Conservation (phyloP, 1,140 invertebrate species). For the Drosophila bocqueti region DNA sequence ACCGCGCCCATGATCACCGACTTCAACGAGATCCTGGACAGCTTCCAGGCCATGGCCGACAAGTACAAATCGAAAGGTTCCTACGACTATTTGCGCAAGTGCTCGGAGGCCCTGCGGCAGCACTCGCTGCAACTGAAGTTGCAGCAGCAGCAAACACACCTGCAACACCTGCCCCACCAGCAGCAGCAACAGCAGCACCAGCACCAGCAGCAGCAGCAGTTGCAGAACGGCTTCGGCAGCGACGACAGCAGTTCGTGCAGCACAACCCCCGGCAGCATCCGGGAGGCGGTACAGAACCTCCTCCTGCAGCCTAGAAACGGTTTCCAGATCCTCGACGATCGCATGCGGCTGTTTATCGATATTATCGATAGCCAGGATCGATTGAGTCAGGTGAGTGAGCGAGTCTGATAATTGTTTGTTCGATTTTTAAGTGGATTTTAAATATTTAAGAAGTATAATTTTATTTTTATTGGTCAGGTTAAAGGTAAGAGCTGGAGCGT, state of each 20-base stretch:
- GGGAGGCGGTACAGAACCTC: conserved; percentile 89
- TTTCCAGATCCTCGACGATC: conserved; percentile 91
- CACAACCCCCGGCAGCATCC: conserved; percentile 86
- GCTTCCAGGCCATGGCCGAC: conserved; percentile 84
- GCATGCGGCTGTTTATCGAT: conserved; percentile 91
- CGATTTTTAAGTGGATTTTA: neutral
- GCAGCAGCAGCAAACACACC: conserved; percentile 57
- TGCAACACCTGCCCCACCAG: conserved; percentile 41
- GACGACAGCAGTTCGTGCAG: conserved; percentile 84
- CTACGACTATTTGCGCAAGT: conserved; percentile 84
- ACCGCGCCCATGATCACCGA: conserved; percentile 78
- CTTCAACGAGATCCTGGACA: conserved; percentile 84
- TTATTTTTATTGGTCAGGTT: neutral
- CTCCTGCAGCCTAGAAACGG: conserved; percentile 89
- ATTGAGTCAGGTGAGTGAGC: conserved; percentile 90
- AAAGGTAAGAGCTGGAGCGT: no score
- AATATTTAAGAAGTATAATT: neutral
- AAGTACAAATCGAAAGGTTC: conserved; percentile 85
- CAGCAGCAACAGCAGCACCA: conserved; percentile 23
- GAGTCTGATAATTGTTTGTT: no score
- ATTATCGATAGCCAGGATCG: conserved; percentile 92
- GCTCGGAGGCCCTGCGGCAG: conserved; percentile 81
- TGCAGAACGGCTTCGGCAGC: conserved; percentile 70
- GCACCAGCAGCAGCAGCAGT: conserved; percentile 49
- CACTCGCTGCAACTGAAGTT: conserved; percentile 78